Base-by-base conservation (phyloP, 2,888 invertebrate genomes). In the Rhodophaea formosa region DNA sequence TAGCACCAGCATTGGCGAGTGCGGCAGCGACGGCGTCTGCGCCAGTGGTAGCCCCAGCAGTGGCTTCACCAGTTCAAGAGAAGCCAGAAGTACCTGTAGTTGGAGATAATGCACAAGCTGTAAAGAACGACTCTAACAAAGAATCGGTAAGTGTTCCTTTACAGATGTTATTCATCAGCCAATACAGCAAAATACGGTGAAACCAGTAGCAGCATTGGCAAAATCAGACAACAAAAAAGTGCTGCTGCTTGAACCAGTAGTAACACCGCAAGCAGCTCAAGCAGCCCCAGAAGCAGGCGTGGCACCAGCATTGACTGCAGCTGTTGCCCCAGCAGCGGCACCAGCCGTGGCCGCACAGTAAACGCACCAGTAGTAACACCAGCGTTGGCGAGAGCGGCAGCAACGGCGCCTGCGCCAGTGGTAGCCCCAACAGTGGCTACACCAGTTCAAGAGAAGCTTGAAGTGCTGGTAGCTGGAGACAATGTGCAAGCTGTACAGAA, bases 151-250 rank as follows among this genome's bases (percentile, higher is more conserved):
- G 52, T 52, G 32, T 30, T 16, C 14, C 7, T 30, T 43, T 3
- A 16, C n/a, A n/a, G n/a, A n/a, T n/a, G n/a, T n/a, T n/a, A n/a
- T n/a, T n/a, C n/a, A n/a, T n/a, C n/a, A 42, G 8, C 8, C 53
- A 14, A 5, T 29, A 30, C 30, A 30, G 23, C 42, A 23, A 43
- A 42, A n/a, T 8, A 14, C 7, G 8, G 43, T 15, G 16, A 39
- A 29, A n/a, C 7, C 53, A 43, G 53, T 14, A 8, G 7, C 23
- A 53, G 3, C 53, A 10, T 14, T 14, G 43, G 14, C 14, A 8
- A 43, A 53, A 23, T 39, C 52, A 39, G 29, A 29, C 3, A 49
- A 56, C 7, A 49, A 44, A 14, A 43, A 51, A 47, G 53, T 53
- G 29, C 53, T 23, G 14, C 43, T 43, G 0, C 42, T 23, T 23